A percentile compares a stretch with the other conserved stretches of the same genome.
Conservation (phyloP, 2,888 invertebrate species). For the Cancer borealis region DNA sequence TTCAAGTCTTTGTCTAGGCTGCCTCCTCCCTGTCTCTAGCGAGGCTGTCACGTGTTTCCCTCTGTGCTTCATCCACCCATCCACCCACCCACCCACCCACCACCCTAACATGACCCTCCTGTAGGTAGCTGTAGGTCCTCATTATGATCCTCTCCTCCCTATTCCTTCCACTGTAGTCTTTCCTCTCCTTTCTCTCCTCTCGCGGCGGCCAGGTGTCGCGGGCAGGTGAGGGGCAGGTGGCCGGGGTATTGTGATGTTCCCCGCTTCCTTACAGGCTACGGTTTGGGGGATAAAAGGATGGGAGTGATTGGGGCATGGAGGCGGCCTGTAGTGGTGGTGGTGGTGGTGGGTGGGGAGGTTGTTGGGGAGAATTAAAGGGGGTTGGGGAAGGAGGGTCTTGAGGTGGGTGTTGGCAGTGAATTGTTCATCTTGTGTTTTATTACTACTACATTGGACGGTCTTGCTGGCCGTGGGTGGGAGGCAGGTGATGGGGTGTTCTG, state of each 20-base stretch:
- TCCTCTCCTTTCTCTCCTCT: not conserved
- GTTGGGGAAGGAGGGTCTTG: not conserved
- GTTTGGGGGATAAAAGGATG: not conserved
- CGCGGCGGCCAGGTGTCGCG: conserved; percentile 22
- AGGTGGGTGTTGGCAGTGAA: not conserved
- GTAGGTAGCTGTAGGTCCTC: not conserved
- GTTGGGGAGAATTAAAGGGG: not conserved
- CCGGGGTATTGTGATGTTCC: not conserved
- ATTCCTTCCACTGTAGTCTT: not conserved
- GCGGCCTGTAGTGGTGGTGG: not conserved
- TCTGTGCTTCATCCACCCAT: not conserved
- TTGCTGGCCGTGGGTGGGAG: not conserved
- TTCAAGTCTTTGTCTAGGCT: not conserved
- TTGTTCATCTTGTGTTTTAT: not conserved
- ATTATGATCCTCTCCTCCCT: not conserved
- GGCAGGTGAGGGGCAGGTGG: conserved; percentile 37
- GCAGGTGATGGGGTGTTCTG: not conserved
- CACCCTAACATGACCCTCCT: not conserved
- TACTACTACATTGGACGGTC: not conserved
- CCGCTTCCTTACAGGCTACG: not conserved
- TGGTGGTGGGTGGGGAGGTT: not conserved
- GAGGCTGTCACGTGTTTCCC: not conserved
- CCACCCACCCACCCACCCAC: not conserved
- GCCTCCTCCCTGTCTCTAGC: not conserved
- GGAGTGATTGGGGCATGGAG: not conserved